Evolutionary conservation across 2,888 invertebrate genomes (phyloP), one percentile per base, ranked within the genome.

Genomic region (Rhagonycha fulva): DNA sequence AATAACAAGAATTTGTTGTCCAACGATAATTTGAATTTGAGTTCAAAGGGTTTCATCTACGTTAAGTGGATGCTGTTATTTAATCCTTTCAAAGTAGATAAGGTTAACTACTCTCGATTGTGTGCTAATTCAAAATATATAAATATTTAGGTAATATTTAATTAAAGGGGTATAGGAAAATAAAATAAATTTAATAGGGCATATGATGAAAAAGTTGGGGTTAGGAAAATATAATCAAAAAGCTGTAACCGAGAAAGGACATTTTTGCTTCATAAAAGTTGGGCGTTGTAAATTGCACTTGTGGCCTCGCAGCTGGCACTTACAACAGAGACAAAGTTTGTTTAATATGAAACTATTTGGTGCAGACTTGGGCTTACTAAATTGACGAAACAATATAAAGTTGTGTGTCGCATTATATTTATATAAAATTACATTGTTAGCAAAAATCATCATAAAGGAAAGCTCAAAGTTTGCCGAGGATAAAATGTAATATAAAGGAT

Each of bases 271-370:
- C 62, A 66, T 73, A 69, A 73, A 68, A 73, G 69, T 69, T 30
- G 62, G 68, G 63, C 69, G 69, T 26, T 74, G 66, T 74, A 74
- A 74, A 74, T 32, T 74, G 74, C 80, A 80, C 78, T 80, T 78
- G 80, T 70, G 74, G 72, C 74, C 74, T 66, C 75, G 62, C 80
- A 80, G 79, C 79, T 80, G 80, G 72, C 76, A 75, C 79, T 75
- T 75, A 75, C 70, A 47, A 69, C 30, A 71, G 76, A 73, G 74
- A 14, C 68, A 62, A 74, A 74, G 26, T 74, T 74, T 74, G 74
- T 74, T 74, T 74, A 74, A 74, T 74, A 74, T 70, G 66, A 66
- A 74, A 74, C 74, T 70, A 70, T 70, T 47, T 24, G 26, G 26
- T 66, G 63, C 24, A 66, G 26, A 66, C 23, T 66, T 66, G 0